These are phyloP conservation scores for Nibea albiflora DNA, from an alignment of 2,113 vertebrate species.

Conservation along the genomic window DNA sequence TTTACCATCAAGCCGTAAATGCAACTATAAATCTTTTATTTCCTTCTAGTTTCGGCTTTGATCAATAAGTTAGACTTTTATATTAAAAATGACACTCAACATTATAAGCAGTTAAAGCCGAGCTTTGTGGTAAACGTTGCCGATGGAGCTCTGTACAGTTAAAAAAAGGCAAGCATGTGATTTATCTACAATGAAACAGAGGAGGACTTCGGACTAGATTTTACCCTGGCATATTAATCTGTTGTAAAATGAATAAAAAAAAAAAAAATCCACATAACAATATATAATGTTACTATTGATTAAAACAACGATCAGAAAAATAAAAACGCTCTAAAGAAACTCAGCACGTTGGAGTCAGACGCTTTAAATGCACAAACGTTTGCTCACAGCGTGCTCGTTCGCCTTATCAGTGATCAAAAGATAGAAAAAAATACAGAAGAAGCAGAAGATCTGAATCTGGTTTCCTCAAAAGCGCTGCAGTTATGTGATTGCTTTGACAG, in stretches of 20 bases:
- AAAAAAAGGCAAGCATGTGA: slow-evolving; percentile 31
- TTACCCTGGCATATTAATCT: neutral
- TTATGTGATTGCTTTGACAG: neutral
- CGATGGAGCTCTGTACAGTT: neutral
- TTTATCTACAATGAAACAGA: neutral
- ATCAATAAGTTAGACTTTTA: neutral
- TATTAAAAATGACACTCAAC: neutral
- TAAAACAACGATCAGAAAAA: neutral
- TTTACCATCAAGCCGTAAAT: neutral
- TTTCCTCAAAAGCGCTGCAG: neutral
- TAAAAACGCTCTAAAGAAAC: neutral
- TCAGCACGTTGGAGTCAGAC: neutral
- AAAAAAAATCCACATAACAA: neutral
- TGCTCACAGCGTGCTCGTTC: neutral
- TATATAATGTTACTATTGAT: neutral
- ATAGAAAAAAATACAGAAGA: neutral
- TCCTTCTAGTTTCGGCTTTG: neutral
- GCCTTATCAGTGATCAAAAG: neutral
- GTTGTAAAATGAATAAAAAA: neutral
- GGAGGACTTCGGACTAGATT: neutral
- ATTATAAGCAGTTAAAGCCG: neutral
- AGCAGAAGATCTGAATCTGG: neutral
- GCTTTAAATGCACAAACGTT: neutral
- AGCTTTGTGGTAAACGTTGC: neutral
- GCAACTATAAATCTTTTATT: neutral